phyloP scores from a whole-genome alignment of 92 coral and sea anemone genomes.

The Zoanthus sansibaricus region DNA sequence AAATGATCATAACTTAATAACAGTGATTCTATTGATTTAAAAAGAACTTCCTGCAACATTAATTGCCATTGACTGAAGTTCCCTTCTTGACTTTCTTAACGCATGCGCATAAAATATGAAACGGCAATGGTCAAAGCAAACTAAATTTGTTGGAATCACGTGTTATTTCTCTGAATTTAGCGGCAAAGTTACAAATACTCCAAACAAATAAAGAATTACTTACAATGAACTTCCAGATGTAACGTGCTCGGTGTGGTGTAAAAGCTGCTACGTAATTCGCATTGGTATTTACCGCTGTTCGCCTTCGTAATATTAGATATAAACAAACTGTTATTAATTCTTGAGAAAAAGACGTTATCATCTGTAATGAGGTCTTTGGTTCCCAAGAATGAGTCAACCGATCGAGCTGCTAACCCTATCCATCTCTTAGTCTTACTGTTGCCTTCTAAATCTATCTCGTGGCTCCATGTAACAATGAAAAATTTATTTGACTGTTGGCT shows the following conservation, averaged over 20 bases:
- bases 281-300: constrained; percentile 52
- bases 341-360: background rate
- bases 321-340: constrained; percentile 36
- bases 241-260: constrained; percentile 56
- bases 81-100: no score
- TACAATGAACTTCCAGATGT: constrained; percentile 50
- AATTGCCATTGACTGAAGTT: no score
- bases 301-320: constrained; percentile 34
- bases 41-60: no score
- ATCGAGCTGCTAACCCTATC: constrained; percentile 42
- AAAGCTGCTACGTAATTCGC: constrained; percentile 63
- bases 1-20: no score
- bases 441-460: constrained; percentile 35
- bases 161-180: no score
- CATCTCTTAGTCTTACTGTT: constrained; percentile 34
- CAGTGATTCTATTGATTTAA: no score
- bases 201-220: background rate
- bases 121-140: background rate
- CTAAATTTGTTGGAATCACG: background rate
- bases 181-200: background rate
- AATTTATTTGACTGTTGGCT: constrained; percentile 34
- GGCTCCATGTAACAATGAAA: constrained; percentile 54
- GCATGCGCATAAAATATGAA: no score
- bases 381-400: constrained; percentile 43
- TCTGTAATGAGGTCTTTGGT: constrained; percentile 13